A percentile compares a stretch with the other conserved stretches of the same genome.
Evolutionary conservation across 53 echinoderm and acorn worm species (phyloP).

Genomic region (Echinometra lucunter): DNA sequence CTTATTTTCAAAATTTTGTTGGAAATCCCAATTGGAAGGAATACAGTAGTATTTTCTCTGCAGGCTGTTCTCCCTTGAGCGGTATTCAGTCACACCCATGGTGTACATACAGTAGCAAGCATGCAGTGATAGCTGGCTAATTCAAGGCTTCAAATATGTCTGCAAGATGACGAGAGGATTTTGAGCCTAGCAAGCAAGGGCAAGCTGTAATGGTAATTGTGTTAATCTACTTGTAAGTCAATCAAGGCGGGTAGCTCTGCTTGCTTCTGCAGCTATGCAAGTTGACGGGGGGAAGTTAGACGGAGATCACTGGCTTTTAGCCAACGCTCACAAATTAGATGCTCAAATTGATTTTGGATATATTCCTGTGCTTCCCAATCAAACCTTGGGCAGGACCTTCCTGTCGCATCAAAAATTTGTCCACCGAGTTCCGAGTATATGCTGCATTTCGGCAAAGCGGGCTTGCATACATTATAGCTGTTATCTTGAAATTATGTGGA

Average conservation of each 20-base stretch:
- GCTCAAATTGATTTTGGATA: slow-evolving; percentile 52
- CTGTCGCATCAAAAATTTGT: slow-evolving; percentile 15
- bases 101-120: slow-evolving; percentile 21
- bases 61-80: neutral
- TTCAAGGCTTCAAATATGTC: slow-evolving; percentile 57
- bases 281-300: slow-evolving; percentile 50
- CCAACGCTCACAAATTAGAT: slow-evolving; percentile 60
- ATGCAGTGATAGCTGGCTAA: slow-evolving; percentile 31
- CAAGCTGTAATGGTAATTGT: slow-evolving; percentile 57
- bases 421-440: neutral
- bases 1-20: neutral
- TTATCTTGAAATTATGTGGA: slow-evolving; percentile 4
- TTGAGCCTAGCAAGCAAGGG: slow-evolving; percentile 55
- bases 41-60: neutral
- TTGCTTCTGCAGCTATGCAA: slow-evolving; percentile 15
- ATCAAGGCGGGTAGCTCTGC: slow-evolving; percentile 35
- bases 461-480: neutral
- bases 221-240: slow-evolving; percentile 61
- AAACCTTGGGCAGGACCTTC: slow-evolving; percentile 64
- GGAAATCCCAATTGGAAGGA: neutral
- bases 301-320: slow-evolving; percentile 61
- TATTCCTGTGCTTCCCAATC: slow-evolving; percentile 44
- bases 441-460: neutral
- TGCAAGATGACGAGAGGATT: slow-evolving; percentile 58
- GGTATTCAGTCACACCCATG: neutral